Base-by-base conservation (phyloP, 2,797 vertebrate species). In the Gymnothorax reevesii region DNA sequence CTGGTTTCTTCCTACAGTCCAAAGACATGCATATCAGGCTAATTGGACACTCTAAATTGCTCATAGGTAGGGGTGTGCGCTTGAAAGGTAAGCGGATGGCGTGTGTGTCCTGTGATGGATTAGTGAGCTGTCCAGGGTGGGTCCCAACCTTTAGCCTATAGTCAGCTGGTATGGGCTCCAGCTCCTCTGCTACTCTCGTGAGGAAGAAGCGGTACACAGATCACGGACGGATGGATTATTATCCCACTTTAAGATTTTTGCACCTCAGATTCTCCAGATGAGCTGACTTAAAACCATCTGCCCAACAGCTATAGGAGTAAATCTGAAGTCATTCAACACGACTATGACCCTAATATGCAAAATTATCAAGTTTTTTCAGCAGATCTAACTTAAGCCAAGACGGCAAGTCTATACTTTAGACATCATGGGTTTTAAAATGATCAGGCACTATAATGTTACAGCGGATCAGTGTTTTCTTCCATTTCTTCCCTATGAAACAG, bases 241-340 rank as follows among this genome's bases (percentile, higher is more conserved):
- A 33, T 1, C 10, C 33, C 15, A 20, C 42, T 86, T 27, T 83
- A 55, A 79, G 71, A 71, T 27, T 15, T 64, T 17, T 66, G 22
- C 33, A 71, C 0, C 59, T 5, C 20, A 57, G 22, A 82, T 2
- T 54, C n/a, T 79, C 55, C 42, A 52, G 27, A 42, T 49, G 73
- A 20, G 82, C 62, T 57, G 9, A 75, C 79, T 27, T 73, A 69
- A 64, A 69, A 52, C 71, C 83, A 22, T 20, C 66, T 80, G n/a
- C 33, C 86, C 69, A 84, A 88, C 33, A 92, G 90, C 89, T 89
- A 89, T 90, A 91, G 88, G 91, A 91, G 90, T 75, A 85, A 84
- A 85, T 87, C 71, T 86, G 57, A 85, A 92, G 91, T 89, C 87
- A 93, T 92, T 91, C 90, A 91, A 91, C 89, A 90, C 90, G 89